Conservation (phyloP, 2,888 invertebrate genomes). For the Gerris lacustris region DNA sequence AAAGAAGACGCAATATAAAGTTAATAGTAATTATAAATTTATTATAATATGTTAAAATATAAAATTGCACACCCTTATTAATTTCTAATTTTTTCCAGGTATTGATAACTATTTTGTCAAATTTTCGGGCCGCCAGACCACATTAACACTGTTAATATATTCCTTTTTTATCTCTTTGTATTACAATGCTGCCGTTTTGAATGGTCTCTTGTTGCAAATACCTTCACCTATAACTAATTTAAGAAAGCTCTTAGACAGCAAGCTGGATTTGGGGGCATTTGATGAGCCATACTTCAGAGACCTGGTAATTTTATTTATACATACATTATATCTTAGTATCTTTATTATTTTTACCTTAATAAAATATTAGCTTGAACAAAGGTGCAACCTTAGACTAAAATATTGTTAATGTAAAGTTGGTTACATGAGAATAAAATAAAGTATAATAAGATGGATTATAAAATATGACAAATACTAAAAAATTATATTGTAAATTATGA, state of each 20-base stretch:
- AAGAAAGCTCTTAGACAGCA: background rate
- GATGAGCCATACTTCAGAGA: background rate
- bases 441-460: too few species aligned
- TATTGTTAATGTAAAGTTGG: too few species aligned
- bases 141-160: background rate
- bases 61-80: background rate
- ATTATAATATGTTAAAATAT: background rate
- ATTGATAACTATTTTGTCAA: background rate
- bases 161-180: background rate
- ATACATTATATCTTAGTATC: too few species aligned
- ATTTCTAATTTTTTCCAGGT: background rate
- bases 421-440: too few species aligned
- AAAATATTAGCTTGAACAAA: too few species aligned
- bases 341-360: too few species aligned
- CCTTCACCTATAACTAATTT: background rate
- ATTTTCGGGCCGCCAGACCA: background rate
- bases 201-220: background rate
- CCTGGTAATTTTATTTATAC: background rate
- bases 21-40: background rate
- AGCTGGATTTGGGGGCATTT: background rate
- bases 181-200: background rate
- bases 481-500: too few species aligned
- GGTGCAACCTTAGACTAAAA: too few species aligned
- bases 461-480: too few species aligned
- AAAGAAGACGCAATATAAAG: background rate